A percentile compares a stretch with the other conserved stretches of the same genome.
phyloP scores from a whole-genome alignment of 2,797 vertebrate genomes.

The Bovichtus variegatus region DNA sequence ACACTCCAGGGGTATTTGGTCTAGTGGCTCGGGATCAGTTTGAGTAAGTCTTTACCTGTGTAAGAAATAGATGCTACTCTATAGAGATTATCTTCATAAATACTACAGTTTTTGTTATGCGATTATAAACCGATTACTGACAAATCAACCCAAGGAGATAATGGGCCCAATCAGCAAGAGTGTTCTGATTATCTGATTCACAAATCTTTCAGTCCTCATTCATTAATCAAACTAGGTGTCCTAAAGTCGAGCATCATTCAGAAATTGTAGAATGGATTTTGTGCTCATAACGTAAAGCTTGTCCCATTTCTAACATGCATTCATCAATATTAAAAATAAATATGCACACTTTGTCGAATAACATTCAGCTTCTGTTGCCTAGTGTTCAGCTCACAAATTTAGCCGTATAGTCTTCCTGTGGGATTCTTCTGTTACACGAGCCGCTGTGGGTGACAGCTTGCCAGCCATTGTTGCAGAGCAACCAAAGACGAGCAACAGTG shows the following conservation, averaged over 20 bases:
- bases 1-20: not conserved
- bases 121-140: not conserved
- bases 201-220: not conserved
- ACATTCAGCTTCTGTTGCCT: not conserved
- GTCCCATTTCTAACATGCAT: not conserved
- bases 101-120: not conserved
- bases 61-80: not conserved
- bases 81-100: not conserved
- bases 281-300: not conserved
- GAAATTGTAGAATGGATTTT: not conserved
- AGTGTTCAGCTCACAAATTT: not conserved
- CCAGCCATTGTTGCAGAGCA: not conserved
- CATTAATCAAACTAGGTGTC: not conserved
- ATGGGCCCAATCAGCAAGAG: not conserved
- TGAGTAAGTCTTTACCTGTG: not conserved
- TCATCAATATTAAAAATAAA: slow-evolving; percentile 1
- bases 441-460: not conserved
- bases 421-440: not conserved
- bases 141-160: not conserved
- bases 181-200: slow-evolving; percentile 1
- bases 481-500: slow-evolving; percentile 37
- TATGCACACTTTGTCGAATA: not conserved
- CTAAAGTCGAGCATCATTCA: slow-evolving; percentile 1
- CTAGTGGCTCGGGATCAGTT: not conserved
- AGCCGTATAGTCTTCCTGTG: not conserved